Evolutionary conservation across 2,797 vertebrate species (phyloP).

Genomic region (Lateolabrax maculatus): DNA sequence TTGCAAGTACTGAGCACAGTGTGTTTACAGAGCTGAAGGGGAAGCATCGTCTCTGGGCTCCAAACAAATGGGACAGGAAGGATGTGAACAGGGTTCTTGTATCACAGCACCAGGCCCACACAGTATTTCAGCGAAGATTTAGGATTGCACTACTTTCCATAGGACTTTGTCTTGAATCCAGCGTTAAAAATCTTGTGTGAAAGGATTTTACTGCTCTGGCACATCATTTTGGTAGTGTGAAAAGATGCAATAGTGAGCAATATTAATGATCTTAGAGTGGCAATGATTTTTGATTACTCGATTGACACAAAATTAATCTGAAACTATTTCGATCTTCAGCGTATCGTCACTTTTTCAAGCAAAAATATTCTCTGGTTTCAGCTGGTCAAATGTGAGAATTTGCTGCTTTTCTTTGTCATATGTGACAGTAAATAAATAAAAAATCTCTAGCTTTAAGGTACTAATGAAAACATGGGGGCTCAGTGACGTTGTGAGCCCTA

Average conservation of each 20-base stretch:
- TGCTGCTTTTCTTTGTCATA: neutral
- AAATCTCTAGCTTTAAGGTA: neutral
- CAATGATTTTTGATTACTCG: neutral
- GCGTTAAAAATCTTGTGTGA: neutral
- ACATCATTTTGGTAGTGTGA: neutral
- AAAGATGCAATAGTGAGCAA: neutral
- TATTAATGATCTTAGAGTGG: neutral
- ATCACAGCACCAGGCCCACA: neutral
- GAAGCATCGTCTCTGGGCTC: neutral
- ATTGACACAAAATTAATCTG: too few species aligned
- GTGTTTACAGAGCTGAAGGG: too few species aligned
- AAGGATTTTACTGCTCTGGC: neutral
- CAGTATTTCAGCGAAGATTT: neutral
- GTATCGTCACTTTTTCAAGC: neutral
- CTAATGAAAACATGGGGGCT: too few species aligned
- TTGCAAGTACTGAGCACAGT: too few species aligned
- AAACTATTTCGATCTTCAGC: too few species aligned
- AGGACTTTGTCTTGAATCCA: neutral
- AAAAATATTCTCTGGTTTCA: neutral
- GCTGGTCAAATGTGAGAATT: neutral
- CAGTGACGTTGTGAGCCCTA: too few species aligned
- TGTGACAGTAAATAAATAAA: neutral
- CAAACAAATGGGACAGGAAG: neutral
- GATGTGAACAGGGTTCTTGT: neutral
- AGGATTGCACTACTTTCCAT: neutral